Percentiles rank a stretch among this genome's conserved stretches.
These are phyloP conservation scores for Dendrolimus houi DNA, from an alignment of 2,888 invertebrate genomes.

Conservation along the genomic window DNA sequence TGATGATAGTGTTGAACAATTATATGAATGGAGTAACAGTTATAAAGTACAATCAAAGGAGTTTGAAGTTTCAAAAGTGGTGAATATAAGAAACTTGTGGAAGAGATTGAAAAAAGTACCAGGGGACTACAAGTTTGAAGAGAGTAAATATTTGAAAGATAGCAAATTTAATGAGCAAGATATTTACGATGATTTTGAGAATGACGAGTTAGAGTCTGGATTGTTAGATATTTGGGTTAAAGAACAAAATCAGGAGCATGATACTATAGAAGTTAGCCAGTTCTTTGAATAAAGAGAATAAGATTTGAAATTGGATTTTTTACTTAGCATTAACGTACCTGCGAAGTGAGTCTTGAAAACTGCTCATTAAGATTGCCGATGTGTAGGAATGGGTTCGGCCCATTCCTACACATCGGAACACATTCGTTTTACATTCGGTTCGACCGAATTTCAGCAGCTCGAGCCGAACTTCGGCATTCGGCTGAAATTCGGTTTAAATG, in stretches of 20 bases:
- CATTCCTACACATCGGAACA: too few species aligned
- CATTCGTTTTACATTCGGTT: too few species aligned
- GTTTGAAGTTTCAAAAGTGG: conserved; percentile 39
- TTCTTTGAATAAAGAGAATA: neutral
- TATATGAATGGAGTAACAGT: conserved; percentile 47
- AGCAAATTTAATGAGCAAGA: conserved; percentile 42
- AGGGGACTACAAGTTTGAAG: conserved; percentile 28
- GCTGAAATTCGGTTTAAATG: too few species aligned
- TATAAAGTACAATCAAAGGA: conserved; percentile 27
- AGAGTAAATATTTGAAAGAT: conserved; percentile 15
- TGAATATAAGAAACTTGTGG: conserved; percentile 41
- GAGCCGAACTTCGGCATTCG: too few species aligned
- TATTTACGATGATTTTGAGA: conserved; percentile 40
- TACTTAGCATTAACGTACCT: too few species aligned
- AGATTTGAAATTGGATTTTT: too few species aligned
- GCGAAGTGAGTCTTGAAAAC: too few species aligned
- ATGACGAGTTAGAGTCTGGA: conserved; percentile 44
- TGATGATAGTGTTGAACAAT: conserved; percentile 36
- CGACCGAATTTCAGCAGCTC: too few species aligned
- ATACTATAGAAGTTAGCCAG: conserved; percentile 10
- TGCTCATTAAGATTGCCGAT: too few species aligned
- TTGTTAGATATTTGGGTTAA: conserved; percentile 49
- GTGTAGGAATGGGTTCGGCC: too few species aligned
- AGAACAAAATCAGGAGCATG: conserved; percentile 12
- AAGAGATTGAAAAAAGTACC: conserved; percentile 41